These are phyloP conservation scores for Amiota minor DNA, from an alignment of 2,888 invertebrate genomes.

Conservation along the genomic window DNA sequence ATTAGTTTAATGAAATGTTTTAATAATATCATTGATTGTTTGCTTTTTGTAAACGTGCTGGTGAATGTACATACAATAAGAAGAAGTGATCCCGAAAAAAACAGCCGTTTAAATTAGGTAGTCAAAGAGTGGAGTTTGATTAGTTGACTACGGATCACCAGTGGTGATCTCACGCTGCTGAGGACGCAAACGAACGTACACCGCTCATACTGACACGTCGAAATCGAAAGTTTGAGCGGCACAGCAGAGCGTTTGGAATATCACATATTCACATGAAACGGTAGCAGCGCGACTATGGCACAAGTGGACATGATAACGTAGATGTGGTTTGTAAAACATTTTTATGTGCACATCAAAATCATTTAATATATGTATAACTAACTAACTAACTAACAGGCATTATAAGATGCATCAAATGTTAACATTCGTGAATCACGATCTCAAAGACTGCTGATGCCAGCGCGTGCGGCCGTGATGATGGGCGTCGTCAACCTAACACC, in stretches of 20 bases:
- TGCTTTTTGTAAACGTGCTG: too few species aligned
- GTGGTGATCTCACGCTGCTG: too few species aligned
- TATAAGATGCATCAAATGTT: conserved; percentile 63
- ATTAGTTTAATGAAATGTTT: too few species aligned
- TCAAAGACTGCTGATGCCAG: conserved; percentile 36
- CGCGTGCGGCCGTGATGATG: conserved; percentile 36
- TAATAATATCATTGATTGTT: too few species aligned
- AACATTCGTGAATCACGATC: conserved; percentile 48
- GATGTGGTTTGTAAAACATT: conserved; percentile 73
- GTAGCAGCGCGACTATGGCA: conserved; percentile 74
- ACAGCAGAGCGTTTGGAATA: conserved; percentile 60
- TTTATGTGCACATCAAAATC: too few species aligned
- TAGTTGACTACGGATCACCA: too few species aligned
- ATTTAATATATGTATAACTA: neutral
- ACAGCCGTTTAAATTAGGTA: too few species aligned
- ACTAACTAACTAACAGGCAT: conserved; percentile 55
- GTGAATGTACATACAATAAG: too few species aligned
- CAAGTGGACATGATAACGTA: conserved; percentile 73
- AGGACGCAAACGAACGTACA: too few species aligned
- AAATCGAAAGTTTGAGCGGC: conserved; percentile 52
- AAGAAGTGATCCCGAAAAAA: too few species aligned
- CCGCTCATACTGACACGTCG: too few species aligned
- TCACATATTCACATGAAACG: conserved; percentile 60
- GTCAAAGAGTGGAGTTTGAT: too few species aligned
- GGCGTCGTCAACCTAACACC: conserved; percentile 45